Base-by-base conservation (phyloP, 2,797 vertebrate species). In the Botia almorhae region DNA sequence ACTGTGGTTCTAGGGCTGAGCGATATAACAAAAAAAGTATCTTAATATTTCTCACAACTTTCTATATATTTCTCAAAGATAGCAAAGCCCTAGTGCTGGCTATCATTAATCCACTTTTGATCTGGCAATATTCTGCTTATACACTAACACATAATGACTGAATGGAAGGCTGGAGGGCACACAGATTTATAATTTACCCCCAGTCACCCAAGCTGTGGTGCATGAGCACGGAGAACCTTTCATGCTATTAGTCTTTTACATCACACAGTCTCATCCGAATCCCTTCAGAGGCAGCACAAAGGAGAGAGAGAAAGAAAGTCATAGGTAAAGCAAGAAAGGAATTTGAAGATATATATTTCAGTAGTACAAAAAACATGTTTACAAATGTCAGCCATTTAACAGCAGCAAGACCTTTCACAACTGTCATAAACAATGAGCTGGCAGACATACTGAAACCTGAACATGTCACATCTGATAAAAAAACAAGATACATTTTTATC, bases 141-240 rank as follows among this genome's bases (percentile, higher is more conserved):
- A 65, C 3, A n/a, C 63, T 11, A 36, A 4, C 0, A 77, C 3
- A 8, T 16, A 68, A 60, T 17, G 23, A 12, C 17, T 60, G 1
- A 69, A 58, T 33, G 10, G 4, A 60, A 33, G 29, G 43, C 2
- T 61, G 39, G 55, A 46, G 46, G 16, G 7, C 55, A 67, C 3
- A n/a, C 46, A 2, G 7, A 53, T 53, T 65, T 80, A 69, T 72
- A 78, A 53, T 82, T 88, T 86, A 87, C 87, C 87, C 85, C 78
- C 81, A 79, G 78, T 73, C 69, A 72, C 64, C 69, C 58, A 61
- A 56, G 53, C 17, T 51, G 76, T 77, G 56, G 70, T 70, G 73
- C 68, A 80, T 67, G 69, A 55, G 81, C 68, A 73, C 69, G 68
- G 58, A 26, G 13, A 60, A 60, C 55, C 63, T 72, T 78, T 65